Evolutionary conservation across 1,140 invertebrate genomes (phyloP).

Genomic region (Conus ventricosus): DNA sequence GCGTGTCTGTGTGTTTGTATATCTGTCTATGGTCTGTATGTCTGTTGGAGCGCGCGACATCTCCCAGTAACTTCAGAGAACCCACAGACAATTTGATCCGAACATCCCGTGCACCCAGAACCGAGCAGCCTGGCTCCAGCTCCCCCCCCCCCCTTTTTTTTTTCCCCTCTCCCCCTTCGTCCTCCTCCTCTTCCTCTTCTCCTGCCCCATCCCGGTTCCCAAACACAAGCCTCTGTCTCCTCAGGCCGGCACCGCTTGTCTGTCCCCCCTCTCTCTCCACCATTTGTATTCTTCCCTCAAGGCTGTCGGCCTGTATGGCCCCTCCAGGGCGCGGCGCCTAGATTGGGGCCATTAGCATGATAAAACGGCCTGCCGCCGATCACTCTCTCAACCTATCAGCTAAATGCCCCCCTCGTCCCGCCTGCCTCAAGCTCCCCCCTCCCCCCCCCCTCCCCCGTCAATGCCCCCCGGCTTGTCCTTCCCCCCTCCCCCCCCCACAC

Average conservation of each 20-base stretch:
- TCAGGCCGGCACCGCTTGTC: not conserved
- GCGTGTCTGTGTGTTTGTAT: not conserved
- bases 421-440: not conserved
- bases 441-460: not conserved
- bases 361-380: slow-evolving; percentile 43
- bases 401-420: slow-evolving; percentile 41
- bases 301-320: slow-evolving; percentile 33
- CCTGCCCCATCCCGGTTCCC: too few species aligned
- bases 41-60: too few species aligned
- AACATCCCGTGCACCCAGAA: too few species aligned
- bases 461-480: not conserved
- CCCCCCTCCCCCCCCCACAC: not conserved
- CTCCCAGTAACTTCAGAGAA: too few species aligned
- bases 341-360: slow-evolving; percentile 60
- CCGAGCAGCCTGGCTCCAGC: too few species aligned
- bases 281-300: slow-evolving; percentile 54
- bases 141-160: not conserved
- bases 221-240: too few species aligned
- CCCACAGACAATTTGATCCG: too few species aligned
- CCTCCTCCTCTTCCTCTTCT: not conserved
- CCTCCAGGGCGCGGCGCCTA: slow-evolving; percentile 34
- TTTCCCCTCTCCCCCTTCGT: too few species aligned
- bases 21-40: too few species aligned
- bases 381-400: slow-evolving; percentile 40
- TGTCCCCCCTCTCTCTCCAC: not conserved